These are phyloP conservation scores for Mus musculus DNA, from an alignment of 2,113 vertebrate species.

Conservation along the genomic window DNA sequence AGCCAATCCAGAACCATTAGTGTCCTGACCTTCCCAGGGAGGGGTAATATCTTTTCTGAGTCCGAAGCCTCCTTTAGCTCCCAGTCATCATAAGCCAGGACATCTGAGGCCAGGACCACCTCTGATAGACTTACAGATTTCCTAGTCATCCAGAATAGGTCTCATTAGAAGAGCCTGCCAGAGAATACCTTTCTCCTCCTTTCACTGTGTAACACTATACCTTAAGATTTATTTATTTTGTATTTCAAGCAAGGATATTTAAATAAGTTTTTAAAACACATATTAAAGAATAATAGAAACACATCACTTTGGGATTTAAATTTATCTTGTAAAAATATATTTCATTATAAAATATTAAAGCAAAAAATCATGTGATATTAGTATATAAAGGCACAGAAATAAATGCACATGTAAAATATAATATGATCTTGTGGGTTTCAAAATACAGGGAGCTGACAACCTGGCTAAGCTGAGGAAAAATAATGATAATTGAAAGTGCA, in stretches of 20 bases:
- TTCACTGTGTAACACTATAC: not conserved
- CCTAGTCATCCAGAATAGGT: rapidly evolving
- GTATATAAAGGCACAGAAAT: not conserved
- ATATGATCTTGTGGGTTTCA: not conserved
- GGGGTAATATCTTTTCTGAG: not conserved
- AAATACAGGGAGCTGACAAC: not conserved
- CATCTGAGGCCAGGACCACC: not conserved
- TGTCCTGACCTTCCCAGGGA: not conserved
- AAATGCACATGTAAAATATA: not conserved
- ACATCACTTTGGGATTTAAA: constrained; percentile 1
- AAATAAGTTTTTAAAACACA: not conserved
- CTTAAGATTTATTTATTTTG: not conserved
- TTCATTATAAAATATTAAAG: not conserved
- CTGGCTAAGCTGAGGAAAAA: not conserved
- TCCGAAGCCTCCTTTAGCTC: not conserved
- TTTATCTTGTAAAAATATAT: not conserved
- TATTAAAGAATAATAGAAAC: not conserved
- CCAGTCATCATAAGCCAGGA: not conserved
- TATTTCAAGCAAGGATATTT: not conserved
- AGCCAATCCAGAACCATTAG: not conserved
- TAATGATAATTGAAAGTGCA: not conserved
- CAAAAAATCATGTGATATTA: not conserved
- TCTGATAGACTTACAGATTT: not conserved
- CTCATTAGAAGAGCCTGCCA: not conserved
- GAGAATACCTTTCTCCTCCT: not conserved